Percentiles rank a stretch among this genome's conserved stretches.
These are phyloP conservation scores for Paracanthobrama guichenoti DNA, from an alignment of 2,113 vertebrate species.

Conservation along the genomic window DNA sequence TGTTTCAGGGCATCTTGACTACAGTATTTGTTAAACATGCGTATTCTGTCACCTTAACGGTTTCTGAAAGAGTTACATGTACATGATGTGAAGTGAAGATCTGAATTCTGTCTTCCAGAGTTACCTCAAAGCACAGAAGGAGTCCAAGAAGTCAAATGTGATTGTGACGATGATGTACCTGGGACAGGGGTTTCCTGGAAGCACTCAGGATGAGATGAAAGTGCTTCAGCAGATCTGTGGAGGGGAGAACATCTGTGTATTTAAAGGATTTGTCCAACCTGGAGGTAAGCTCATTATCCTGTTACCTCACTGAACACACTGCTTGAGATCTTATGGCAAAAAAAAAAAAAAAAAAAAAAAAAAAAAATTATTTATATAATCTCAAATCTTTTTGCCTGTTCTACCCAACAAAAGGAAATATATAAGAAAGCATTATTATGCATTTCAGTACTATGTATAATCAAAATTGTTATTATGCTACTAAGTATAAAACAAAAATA, in stretches of 20 bases:
- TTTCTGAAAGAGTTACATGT: not conserved
- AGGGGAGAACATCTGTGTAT: constrained; percentile 80
- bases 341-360: not conserved
- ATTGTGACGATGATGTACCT: constrained; percentile 76
- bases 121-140: constrained; percentile 58
- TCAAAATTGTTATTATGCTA: too few species aligned
- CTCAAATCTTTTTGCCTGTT: not conserved
- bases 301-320: constrained; percentile 4
- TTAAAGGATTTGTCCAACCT: constrained; percentile 71
- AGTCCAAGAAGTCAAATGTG: constrained; percentile 74
- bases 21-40: not conserved
- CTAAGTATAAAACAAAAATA: not conserved
- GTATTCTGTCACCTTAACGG: not conserved
- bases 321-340: not conserved
- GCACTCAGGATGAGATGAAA: constrained; percentile 73
- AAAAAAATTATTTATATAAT: not conserved
- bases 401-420: not conserved
- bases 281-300: constrained; percentile 69
- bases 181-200: constrained; percentile 63
- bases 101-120: constrained; percentile 56
- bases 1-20: not conserved
- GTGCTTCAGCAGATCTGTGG: constrained; percentile 79
- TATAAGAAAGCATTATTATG: not conserved
- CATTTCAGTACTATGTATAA: not conserved
- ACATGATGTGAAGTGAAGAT: not conserved